phyloP scores from a whole-genome alignment of 1,140 invertebrate species.

The Philopotamus ludificatus region DNA sequence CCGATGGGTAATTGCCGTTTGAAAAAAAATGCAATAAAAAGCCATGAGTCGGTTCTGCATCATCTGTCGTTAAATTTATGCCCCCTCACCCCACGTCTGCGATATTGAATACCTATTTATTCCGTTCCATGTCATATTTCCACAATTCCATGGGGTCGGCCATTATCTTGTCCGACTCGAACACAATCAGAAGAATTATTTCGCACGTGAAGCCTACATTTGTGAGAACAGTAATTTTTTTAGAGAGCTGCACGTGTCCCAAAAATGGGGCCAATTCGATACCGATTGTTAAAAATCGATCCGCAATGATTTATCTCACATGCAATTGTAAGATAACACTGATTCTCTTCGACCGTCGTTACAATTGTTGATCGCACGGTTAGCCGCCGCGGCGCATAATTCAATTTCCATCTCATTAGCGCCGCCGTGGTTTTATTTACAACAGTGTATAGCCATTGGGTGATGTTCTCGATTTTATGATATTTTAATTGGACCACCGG shows the following conservation, averaged over 20 bases:
- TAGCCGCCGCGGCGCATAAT: too few species aligned
- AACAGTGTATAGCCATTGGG: too few species aligned
- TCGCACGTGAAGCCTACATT: slow-evolving; percentile 17
- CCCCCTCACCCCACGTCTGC: slow-evolving; percentile 13
- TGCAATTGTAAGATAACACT: slow-evolving; percentile 26
- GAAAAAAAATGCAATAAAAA: too few species aligned
- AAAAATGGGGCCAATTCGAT: slow-evolving; percentile 22
- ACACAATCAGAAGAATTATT: slow-evolving; percentile 33
- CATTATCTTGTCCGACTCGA: slow-evolving; percentile 24
- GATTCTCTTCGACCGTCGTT: background rate
- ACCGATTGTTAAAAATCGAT: slow-evolving; percentile 30
- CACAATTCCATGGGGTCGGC: too few species aligned
- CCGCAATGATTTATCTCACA: slow-evolving; percentile 37
- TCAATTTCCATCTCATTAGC: background rate
- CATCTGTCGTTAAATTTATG: slow-evolving; percentile 37
- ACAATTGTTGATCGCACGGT: too few species aligned
- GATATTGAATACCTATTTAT: background rate
- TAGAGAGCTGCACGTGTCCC: slow-evolving; percentile 18
- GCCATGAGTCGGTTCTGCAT: slow-evolving; percentile 34
- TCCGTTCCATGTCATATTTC: background rate
- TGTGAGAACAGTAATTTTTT: slow-evolving; percentile 27
- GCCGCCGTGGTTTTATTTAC: background rate
- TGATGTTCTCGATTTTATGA: slow-evolving; percentile 12
- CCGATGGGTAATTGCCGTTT: too few species aligned
- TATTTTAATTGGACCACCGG: slow-evolving; percentile 18